Conservation (phyloP, 2,888 invertebrate genomes). For the Chydorus sphaericus region DNA sequence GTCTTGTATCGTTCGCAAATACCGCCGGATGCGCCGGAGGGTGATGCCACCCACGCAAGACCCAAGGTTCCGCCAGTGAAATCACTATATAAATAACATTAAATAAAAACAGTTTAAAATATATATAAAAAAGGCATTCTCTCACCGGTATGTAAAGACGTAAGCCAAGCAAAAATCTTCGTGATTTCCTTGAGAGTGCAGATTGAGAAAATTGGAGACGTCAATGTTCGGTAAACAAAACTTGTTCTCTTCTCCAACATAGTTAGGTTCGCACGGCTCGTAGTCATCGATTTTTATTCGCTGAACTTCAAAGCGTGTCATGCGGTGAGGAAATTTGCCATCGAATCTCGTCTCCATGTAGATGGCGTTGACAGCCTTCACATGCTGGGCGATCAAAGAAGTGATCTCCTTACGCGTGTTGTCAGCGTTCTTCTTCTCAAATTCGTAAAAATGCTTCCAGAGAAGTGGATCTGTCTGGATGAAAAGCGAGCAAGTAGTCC, state of each 20-base stretch:
- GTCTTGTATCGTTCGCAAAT: conserved; percentile 97
- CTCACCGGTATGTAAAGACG: conserved; percentile 60
- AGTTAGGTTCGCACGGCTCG: conserved; percentile 51
- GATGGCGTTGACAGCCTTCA: conserved; percentile 94
- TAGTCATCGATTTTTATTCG: conserved; percentile 86
- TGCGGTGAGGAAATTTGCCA: conserved; percentile 64
- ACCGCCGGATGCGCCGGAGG: conserved; percentile 93
- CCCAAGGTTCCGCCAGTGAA: conserved; percentile 97
- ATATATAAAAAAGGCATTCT: background rate
- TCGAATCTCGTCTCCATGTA: conserved; percentile 90
- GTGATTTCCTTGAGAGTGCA: conserved; percentile 93
- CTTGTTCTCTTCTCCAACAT: conserved; percentile 55
- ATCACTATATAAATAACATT: conserved; percentile 50
- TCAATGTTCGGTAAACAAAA: conserved; percentile 96
- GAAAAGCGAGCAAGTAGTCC: conserved; percentile 84
- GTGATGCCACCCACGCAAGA: conserved; percentile 97
- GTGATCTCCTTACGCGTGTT: conserved; percentile 94
- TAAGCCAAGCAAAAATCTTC: conserved; percentile 99
- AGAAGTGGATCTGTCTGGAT: conserved; percentile 97
- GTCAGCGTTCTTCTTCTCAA: conserved; percentile 40
- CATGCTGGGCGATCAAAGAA: conserved; percentile 93
- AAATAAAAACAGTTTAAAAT: background rate
- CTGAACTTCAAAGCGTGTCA: conserved; percentile 93
- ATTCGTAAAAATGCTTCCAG: conserved; percentile 82
- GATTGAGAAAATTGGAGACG: conserved; percentile 94